Base-by-base conservation (phyloP, 2,797 vertebrate genomes). In the Todus mexicanus region DNA sequence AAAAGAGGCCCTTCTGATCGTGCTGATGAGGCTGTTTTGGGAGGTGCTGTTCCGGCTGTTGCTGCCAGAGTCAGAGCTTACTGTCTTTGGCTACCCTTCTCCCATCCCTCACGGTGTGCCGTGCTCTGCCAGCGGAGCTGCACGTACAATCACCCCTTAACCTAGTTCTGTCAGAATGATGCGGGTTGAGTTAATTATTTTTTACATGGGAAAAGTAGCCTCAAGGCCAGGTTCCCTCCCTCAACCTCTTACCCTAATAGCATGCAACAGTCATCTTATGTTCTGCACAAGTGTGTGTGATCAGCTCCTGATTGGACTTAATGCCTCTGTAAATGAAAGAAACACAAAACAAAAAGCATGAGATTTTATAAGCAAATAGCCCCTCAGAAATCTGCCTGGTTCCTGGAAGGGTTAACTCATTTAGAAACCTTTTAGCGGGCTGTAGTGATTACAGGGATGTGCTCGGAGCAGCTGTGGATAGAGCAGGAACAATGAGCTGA, bases 331-430 rank as follows among this genome's bases (percentile, higher is more conserved):
- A 84, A 94, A 87, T 90, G 90, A 92, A 90, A 94, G 92, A 85
- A 92, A 87, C 73, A 70, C n/a, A 45, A 90, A 84, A 89, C 65
- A 87, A 83, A 94, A 93, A 89, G 38, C 72, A 11, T 11, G 53
- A 75, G 47, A 26, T 81, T 70, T 47, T 53, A 51, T 71, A 82
- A 90, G 76, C 43, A 83, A 88, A 38, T 47, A 79, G 53, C 69
- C 40, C 60, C 29, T 78, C 35, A 42, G 87, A 95, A 94, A 93
- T 72, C 53, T 33, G 40, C 33, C 71, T 3, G 12, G 63, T 94
- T 95, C 91, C 92, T 92, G 93, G 87, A 94, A 93, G 83, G 92
- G 80, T 96, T 97, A 95, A 95, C 86, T 91, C 66, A 10, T 91
- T 97, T 96, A 95, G 88, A 85, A 95, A 78, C 85, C 85, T 96